Conservation (phyloP, 2,888 invertebrate species). For the Schizotus pectinicornis region DNA sequence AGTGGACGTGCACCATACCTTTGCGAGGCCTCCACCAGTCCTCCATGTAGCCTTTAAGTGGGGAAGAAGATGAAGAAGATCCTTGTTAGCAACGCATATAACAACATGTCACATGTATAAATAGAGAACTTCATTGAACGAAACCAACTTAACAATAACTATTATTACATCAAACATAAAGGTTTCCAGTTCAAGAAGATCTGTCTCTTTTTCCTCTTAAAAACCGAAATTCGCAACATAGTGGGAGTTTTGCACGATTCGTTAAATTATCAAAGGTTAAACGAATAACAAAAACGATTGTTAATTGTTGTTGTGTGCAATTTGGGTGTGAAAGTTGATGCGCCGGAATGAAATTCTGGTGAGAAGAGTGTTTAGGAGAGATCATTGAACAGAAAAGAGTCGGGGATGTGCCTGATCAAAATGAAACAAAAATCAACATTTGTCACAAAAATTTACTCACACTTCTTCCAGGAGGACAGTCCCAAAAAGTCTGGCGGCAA, state of each 20-base stretch:
- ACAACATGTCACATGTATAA: conserved; percentile 40
- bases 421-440: conserved; percentile 35
- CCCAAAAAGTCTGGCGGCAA: conserved; percentile 48
- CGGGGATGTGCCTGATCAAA: conserved; percentile 30
- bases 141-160: conserved; percentile 15
- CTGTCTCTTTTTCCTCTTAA: neutral
- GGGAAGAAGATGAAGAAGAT: conserved; percentile 78
- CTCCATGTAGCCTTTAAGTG: conserved; percentile 97
- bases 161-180: conserved; percentile 2
- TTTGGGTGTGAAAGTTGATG: neutral
- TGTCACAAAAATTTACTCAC: conserved; percentile 50
- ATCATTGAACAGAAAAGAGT: conserved; percentile 1
- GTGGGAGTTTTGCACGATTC: neutral
- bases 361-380: neutral
- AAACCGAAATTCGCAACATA: neutral
- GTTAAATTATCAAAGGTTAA: neutral
- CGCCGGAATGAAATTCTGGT: conserved; percentile 7
- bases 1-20: conserved; percentile 66
- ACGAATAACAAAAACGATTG: no score
- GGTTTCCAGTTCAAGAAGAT: conserved; percentile 23
- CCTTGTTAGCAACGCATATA: conserved; percentile 63
- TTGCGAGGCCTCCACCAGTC: conserved; percentile 97
- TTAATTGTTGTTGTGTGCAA: no score
- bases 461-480: conserved; percentile 53
- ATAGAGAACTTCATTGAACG: conserved; percentile 18